Conservation (phyloP, 2,888 invertebrate species). For the Ectemnius continuus region DNA sequence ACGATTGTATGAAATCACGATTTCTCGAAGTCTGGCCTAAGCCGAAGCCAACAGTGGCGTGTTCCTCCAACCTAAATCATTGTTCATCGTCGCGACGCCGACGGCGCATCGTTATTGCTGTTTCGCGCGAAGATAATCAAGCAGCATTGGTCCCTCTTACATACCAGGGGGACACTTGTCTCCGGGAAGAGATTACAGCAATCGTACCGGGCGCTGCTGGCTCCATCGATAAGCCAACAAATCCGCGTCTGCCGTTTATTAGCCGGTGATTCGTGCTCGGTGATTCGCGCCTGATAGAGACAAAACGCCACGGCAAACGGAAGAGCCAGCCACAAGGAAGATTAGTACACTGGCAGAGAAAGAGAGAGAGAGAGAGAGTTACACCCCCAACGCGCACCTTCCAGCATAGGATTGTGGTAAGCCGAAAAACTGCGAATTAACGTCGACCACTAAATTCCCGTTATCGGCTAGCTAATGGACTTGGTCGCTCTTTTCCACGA, state of each 20-base stretch:
- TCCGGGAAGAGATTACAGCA: neutral
- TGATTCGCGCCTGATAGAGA: neutral
- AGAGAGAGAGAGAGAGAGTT: neutral
- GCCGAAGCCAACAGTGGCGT: neutral
- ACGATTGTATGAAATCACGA: slow-evolving; percentile 50
- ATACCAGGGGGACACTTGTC: neutral
- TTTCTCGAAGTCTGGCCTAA: slow-evolving; percentile 15
- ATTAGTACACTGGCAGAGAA: neutral
- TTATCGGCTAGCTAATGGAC: slow-evolving; percentile 3
- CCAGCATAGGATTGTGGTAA: neutral
- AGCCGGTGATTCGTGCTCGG: neutral
- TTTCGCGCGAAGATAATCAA: neutral
- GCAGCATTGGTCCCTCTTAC: neutral
- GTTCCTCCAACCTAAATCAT: too few species aligned
- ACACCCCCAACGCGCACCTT: too few species aligned
- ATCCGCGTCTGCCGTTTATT: neutral
- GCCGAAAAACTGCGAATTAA: slow-evolving; percentile 3
- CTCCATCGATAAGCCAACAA: slow-evolving; percentile 6
- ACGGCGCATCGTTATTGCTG: neutral
- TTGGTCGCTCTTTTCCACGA: slow-evolving; percentile 15
- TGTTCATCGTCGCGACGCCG: too few species aligned
- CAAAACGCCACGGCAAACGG: neutral
- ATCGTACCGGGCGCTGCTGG: neutral
- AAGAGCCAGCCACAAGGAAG: neutral
- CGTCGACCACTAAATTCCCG: neutral